phyloP scores from a whole-genome alignment of 2,888 invertebrate genomes.

The Laspeyria flexula region DNA sequence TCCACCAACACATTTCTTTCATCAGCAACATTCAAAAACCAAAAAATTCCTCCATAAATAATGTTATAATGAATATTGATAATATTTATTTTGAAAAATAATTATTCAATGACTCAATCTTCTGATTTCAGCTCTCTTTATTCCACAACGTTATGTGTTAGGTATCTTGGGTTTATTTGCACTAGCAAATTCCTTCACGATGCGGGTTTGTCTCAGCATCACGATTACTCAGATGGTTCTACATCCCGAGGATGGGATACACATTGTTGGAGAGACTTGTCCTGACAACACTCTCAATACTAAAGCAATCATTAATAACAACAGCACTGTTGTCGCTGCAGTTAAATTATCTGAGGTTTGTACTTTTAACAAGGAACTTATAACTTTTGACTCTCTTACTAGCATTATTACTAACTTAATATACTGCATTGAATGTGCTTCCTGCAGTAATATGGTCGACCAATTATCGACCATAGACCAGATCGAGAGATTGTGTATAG shows the following conservation, averaged over 20 bases:
- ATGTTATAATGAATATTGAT: no score
- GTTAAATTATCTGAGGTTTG: slow-evolving; percentile 48
- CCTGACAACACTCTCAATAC: slow-evolving; percentile 54
- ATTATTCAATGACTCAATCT: no score
- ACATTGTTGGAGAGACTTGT: slow-evolving; percentile 82
- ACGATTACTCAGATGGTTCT: slow-evolving; percentile 90
- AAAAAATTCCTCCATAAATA: no score
- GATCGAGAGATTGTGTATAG: no score
- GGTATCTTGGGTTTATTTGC: slow-evolving; percentile 90
- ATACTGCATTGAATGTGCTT: no score
- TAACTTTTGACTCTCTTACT: no score
- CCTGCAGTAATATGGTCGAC: no score
- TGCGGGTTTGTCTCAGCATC: slow-evolving; percentile 90
- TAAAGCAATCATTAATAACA: slow-evolving; percentile 22
- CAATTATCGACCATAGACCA: no score
- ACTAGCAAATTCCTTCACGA: slow-evolving; percentile 89
- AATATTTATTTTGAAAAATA: no score
- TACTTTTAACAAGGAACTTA: background rate
- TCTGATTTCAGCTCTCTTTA: slow-evolving; percentile 81
- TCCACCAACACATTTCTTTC: no score
- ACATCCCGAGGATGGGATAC: slow-evolving; percentile 56
- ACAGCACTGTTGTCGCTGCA: slow-evolving; percentile 34
- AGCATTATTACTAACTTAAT: no score
- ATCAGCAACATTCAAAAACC: no score
- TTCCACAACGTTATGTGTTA: slow-evolving; percentile 89